phyloP scores from a whole-genome alignment of 2,797 vertebrate species.

The Rhinoraja longicauda region DNA sequence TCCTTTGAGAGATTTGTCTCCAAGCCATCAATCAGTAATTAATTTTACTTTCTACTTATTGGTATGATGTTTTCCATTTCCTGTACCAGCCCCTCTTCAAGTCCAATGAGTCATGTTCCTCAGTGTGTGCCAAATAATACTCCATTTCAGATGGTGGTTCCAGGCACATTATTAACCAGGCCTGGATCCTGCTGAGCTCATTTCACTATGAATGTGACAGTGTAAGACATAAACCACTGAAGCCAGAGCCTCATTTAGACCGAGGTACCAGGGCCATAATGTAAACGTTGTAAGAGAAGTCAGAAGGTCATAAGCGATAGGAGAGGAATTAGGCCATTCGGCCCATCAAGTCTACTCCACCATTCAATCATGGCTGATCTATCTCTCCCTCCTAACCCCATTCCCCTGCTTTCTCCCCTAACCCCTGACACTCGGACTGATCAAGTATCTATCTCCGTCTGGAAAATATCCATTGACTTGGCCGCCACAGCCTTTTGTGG shows the following conservation, averaged over 20 bases:
- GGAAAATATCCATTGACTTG: no score
- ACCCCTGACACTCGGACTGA: no score
- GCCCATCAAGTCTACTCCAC: no score
- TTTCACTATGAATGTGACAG: neutral
- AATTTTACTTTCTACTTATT: conserved; percentile 14
- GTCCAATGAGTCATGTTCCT: conserved; percentile 28
- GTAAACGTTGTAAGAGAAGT: neutral
- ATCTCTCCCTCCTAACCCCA: no score
- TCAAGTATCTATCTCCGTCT: no score
- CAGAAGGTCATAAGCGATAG: no score
- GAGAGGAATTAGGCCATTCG: no score
- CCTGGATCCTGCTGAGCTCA: neutral
- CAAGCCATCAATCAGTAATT: neutral
- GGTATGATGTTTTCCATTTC: conserved; percentile 35
- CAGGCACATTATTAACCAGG: neutral
- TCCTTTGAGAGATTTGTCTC: conserved; percentile 17
- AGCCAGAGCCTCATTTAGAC: neutral
- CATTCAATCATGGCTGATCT: no score
- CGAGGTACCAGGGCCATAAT: neutral
- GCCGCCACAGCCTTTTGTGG: no score
- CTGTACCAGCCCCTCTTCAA: neutral
- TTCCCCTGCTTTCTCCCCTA: no score
- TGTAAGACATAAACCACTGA: neutral
- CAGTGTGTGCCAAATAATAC: conserved; percentile 5
- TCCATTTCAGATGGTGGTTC: neutral